Evolutionary conservation across 2,888 invertebrate species (phyloP), one percentile per base, ranked within the genome.

Genomic region (Odontothrips loti): DNA sequence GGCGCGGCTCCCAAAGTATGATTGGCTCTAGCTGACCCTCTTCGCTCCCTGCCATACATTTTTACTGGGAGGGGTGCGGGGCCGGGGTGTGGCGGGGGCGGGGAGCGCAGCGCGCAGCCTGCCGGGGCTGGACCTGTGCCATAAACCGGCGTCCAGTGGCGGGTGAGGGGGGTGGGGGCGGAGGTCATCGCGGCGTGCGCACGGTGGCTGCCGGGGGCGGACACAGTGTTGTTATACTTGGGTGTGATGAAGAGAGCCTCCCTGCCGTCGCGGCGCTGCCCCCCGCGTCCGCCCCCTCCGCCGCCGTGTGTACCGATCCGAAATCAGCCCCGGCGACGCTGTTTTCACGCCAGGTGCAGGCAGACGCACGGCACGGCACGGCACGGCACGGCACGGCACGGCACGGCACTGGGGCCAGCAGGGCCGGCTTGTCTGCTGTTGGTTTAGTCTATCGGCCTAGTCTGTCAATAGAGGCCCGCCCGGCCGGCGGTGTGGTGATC

Each of bases 1-100:
- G n/a, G 20, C n/a, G 58, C 58, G 6, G 23, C 68, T 75, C 68
- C 68, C 68, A 75, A 75, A 75, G 68, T 75, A 75, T 75, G 68
- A 75, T 75, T 75, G 68, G 68, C 68, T 27, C 68, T 75, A 43
- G 58, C 58, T 27, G 68, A 12, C 27, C 23, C 68, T 23, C 68
- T 27, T 17, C 68, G 23, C 27, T 23, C 23, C 68, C 68, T 27
- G 27, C 68, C 68, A 23, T 75, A 75, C 68, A 75, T 75, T 75
- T 75, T 75, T 75, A 75, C 68, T 75, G 68, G 68, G 23, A 10
- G 68, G 11, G 27, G 23, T 4, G 12, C 27, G 27, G 68, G 27
- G 27, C 27, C 27, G 27, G 68, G n/a, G 58, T 58, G 58, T 11
- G n/a, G 6, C 58, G 58, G 58, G 12, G 20, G 17, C 51, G 6